Conservation (phyloP, 2,797 vertebrate species). For the Limosa lapponica region DNA sequence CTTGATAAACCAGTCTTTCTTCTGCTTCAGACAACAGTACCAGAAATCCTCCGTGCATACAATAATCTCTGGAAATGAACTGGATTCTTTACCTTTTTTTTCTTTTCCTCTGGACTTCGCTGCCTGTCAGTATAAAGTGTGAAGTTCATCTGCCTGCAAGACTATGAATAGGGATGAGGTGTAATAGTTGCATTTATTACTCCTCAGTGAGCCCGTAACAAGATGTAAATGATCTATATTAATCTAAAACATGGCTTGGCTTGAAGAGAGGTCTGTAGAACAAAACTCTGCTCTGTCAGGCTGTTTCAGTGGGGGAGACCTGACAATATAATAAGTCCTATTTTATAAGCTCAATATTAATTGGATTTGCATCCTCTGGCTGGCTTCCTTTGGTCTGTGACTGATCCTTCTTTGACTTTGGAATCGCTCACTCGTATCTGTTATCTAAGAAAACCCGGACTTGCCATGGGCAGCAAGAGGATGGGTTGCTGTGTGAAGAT, state of each 20-base stretch:
- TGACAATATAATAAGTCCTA: neutral
- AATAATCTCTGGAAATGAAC: neutral
- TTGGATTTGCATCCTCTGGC: constrained; percentile 32
- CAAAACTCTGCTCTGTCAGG: constrained; percentile 14
- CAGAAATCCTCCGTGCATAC: neutral
- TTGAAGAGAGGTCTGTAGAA: neutral
- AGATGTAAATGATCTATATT: constrained; percentile 32
- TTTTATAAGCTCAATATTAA: constrained; percentile 48
- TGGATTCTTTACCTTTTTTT: neutral
- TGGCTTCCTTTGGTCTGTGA: neutral
- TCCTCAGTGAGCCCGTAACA: constrained; percentile 46
- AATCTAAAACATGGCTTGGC: neutral
- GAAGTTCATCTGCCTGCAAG: neutral
- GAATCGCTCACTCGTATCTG: neutral
- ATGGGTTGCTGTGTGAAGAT: neutral
- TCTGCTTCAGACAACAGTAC: neutral
- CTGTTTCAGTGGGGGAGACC: neutral
- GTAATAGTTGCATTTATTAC: constrained; percentile 34
- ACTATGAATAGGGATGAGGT: constrained; percentile 24
- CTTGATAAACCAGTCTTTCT: constrained; percentile 14
- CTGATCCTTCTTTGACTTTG: neutral
- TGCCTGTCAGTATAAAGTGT: neutral
- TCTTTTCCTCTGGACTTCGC: neutral
- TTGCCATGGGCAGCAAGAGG: neutral
- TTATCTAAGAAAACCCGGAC: neutral